Conservation (phyloP, 2,113 vertebrate genomes). For the Stictonetta naevosa region DNA sequence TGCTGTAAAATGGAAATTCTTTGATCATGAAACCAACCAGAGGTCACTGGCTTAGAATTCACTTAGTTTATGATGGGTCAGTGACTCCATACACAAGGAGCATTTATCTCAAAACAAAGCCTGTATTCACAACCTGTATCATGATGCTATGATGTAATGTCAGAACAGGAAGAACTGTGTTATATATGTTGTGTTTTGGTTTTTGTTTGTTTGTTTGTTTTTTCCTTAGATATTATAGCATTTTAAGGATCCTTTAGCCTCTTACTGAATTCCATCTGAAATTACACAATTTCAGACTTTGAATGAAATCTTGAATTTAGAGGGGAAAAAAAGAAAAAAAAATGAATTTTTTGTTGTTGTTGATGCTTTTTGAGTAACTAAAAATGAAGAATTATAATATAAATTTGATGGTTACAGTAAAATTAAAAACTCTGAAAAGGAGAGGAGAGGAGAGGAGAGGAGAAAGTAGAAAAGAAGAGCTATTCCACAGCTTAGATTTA, state of each 20-base stretch:
- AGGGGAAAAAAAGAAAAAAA: background rate
- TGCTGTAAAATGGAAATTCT: background rate
- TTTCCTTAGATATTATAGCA: background rate
- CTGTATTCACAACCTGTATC: background rate
- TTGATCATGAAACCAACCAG: background rate
- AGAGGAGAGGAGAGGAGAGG: background rate
- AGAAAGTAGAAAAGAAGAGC: background rate
- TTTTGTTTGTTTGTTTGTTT: no score
- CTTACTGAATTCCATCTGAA: background rate
- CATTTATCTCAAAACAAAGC: background rate
- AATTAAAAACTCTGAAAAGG: background rate
- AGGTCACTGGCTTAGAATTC: background rate
- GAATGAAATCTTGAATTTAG: background rate
- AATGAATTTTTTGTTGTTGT: background rate
- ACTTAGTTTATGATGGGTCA: background rate
- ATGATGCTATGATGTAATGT: background rate
- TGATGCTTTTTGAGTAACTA: background rate
- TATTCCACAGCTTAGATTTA: background rate
- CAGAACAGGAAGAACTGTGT: background rate
- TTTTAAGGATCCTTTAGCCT: background rate
- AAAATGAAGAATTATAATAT: background rate
- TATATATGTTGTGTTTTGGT: background rate
- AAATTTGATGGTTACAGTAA: background rate
- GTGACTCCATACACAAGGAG: background rate
- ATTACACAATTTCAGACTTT: background rate